Conservation (phyloP, 2,888 invertebrate species). For the Anorthoa munda region DNA sequence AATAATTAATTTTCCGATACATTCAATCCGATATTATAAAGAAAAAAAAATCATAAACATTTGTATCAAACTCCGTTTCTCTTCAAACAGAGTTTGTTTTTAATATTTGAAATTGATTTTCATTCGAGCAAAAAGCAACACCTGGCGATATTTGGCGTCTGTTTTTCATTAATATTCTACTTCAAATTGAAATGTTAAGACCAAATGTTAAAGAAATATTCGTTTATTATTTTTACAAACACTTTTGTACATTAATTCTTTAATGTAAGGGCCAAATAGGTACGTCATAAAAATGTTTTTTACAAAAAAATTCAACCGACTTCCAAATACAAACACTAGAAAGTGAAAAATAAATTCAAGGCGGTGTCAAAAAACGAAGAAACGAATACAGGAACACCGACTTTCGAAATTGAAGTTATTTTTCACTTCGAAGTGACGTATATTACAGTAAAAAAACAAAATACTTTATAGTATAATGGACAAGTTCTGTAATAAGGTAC, state of each 20-base stretch:
- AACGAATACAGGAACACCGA: too few relatives aligned
- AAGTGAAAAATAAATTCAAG: too few relatives aligned
- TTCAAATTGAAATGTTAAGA: constrained; percentile 51
- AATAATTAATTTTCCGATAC: background rate
- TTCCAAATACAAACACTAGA: too few relatives aligned
- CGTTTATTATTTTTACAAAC: constrained; percentile 38
- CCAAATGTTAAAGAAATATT: constrained; percentile 45
- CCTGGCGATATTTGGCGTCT: constrained; percentile 55
- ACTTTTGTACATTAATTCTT: constrained; percentile 6
- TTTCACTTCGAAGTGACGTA: too few relatives aligned
- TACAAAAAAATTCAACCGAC: too few relatives aligned
- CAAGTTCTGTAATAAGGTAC: too few relatives aligned
- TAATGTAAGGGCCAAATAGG: background rate
- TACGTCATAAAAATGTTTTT: background rate
- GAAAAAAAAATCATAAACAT: constrained; percentile 33
- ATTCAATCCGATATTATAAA: constrained; percentile 13
- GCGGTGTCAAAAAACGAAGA: too few relatives aligned
- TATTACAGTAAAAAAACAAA: too few relatives aligned
- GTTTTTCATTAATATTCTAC: constrained; percentile 62
- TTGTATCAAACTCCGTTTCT: constrained; percentile 37
- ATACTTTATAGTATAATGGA: too few relatives aligned
- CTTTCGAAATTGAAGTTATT: too few relatives aligned
- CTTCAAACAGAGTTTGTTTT: constrained; percentile 48
- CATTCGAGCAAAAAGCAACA: constrained; percentile 54
- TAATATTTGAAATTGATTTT: constrained; percentile 64